Evolutionary conservation across 2,113 vertebrate species (phyloP).

Genomic region (Halichoeres trimaculatus): DNA sequence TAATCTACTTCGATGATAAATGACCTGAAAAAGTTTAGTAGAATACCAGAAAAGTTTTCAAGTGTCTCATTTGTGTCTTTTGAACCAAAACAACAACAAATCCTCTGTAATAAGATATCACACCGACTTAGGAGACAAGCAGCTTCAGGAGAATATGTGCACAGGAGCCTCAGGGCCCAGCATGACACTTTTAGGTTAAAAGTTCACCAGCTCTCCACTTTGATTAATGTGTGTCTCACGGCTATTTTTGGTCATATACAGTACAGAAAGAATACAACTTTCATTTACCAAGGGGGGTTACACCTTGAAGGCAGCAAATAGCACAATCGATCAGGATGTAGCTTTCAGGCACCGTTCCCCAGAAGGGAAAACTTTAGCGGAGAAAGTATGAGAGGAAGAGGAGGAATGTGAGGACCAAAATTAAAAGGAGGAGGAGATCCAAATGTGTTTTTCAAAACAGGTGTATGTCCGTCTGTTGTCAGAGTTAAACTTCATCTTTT

Average conservation of each 20-base stretch:
- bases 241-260: conserved; percentile 30
- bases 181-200: neutral
- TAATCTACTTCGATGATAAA: no score
- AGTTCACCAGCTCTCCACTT: conserved; percentile 7
- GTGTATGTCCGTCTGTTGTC: no score
- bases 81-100: no score
- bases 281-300: conserved; percentile 8
- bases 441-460: neutral
- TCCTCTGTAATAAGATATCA: no score
- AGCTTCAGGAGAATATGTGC: neutral
- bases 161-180: neutral
- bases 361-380: conserved; percentile 26
- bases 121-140: neutral
- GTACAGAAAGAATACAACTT: conserved; percentile 8
- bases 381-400: neutral
- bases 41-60: no score
- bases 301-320: conserved; percentile 38
- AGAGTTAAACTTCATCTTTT: neutral
- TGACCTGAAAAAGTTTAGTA: no score
- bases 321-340: conserved; percentile 44
- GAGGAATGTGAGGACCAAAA: conserved; percentile 27
- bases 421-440: conserved; percentile 9
- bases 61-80: no score
- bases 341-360: conserved; percentile 40
- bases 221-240: conserved; percentile 32